Evolutionary conservation across 2,113 vertebrate genomes (phyloP).

Genomic region (Heloderma charlesbogerti): DNA sequence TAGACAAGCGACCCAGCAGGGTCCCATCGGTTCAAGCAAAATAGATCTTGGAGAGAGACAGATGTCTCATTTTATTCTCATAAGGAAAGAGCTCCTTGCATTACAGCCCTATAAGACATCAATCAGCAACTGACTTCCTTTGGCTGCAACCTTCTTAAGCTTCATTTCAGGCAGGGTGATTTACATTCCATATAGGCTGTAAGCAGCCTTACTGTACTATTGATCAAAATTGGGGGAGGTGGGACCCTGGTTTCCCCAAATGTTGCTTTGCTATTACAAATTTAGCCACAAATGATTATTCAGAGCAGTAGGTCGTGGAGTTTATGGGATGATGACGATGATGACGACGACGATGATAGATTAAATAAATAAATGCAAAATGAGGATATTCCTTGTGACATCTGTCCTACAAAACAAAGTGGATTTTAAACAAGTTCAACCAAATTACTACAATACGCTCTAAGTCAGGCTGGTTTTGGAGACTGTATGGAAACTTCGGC

Average conservation of each 20-base stretch:
- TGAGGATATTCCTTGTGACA: neutral
- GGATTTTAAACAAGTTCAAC: neutral
- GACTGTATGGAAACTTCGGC: neutral
- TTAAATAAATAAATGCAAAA: neutral
- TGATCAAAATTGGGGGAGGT: constrained; percentile 44
- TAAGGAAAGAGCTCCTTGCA: constrained; percentile 42
- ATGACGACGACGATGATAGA: neutral
- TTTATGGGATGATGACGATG: neutral
- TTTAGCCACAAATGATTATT: constrained; percentile 21
- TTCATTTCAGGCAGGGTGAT: neutral
- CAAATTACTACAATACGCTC: neutral
- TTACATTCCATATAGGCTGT: neutral
- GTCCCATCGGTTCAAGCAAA: constrained; percentile 60
- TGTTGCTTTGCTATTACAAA: neutral
- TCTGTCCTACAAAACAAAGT: neutral
- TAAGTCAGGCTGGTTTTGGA: neutral
- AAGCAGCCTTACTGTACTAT: constrained; percentile 56
- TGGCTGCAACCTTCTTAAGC: constrained; percentile 11
- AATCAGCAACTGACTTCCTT: constrained; percentile 25
- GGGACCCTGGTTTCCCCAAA: neutral
- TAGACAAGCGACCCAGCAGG: constrained; percentile 48
- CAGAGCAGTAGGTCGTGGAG: neutral
- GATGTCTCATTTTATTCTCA: constrained; percentile 57
- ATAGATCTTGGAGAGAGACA: constrained; percentile 55
- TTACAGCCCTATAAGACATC: constrained; percentile 45